Evolutionary conservation across 2,888 invertebrate species (phyloP), one percentile per base, ranked within the genome.

Genomic region (Lucinisca nassula): DNA sequence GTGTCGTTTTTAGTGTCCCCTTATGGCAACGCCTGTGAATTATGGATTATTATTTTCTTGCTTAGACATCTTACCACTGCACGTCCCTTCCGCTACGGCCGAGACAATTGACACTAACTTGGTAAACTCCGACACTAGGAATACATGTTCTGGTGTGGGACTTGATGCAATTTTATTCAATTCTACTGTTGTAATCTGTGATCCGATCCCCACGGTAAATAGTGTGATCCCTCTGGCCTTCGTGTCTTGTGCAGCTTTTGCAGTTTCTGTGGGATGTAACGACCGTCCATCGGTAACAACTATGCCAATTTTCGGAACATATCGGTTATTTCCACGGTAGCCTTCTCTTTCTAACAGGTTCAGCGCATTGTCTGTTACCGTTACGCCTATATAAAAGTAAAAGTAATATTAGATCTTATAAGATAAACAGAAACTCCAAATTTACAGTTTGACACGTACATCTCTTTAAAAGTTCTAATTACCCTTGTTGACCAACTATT

Each of bases 211-310:
- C 61, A 89, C 61, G 0, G 86, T 81, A 76, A 89, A 82, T 45
- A 89, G 8, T 0, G 61, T 74, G 12, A 84, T 73, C 70, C 86
- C 86, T 30, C 27, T 3, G 0, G 55, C 10, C 32, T 80, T 40
- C 0, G 77, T 72, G 10, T n/a, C 10, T 8, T 24, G 27, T 0
- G 89, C 84, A 21, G 83, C 81, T 8, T 6, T n/a, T 0, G 58
- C 72, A 30, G 86, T 89, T n/a, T 75, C 38, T 24, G 75, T 73
- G 0, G 78, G 74, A 45, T 86, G 75, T 61, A 81, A 79, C 0
- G 89, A 83, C 45, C 82, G 49, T 10, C 89, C 89, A 38, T 89
- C 89, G 30, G 89, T 89, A 27, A 89, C 61, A 0, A 89, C 76
- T 14, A 89, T 85, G n/a, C 58, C 86, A 10, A 84, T 58, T 49